phyloP scores from a whole-genome alignment of 2,888 invertebrate species.

The Drosophila longiperda region DNA sequence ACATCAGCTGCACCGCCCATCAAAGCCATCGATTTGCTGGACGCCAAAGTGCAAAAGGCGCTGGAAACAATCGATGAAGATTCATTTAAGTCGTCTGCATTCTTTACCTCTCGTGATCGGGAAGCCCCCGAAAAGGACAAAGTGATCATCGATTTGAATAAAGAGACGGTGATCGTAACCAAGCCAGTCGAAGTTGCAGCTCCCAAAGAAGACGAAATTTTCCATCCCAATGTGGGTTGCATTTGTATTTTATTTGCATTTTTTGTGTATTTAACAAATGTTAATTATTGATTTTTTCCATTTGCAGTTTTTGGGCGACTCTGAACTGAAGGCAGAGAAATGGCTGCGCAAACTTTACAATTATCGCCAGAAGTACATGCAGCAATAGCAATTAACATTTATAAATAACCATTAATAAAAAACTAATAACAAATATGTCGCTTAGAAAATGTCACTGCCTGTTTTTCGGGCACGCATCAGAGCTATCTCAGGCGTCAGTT shows the following conservation, averaged over 20 bases:
- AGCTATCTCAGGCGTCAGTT: constrained; percentile 90
- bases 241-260: not conserved
- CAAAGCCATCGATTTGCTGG: constrained; percentile 73
- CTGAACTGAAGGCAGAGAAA: constrained; percentile 89
- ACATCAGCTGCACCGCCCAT: constrained; percentile 21
- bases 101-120: constrained; percentile 86
- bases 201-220: constrained; percentile 87
- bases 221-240: constrained; percentile 88
- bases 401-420: constrained; percentile 52
- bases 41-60: constrained; percentile 84
- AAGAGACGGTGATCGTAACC: constrained; percentile 90
- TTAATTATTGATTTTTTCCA: constrained; percentile 1
- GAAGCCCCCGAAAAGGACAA: constrained; percentile 86
- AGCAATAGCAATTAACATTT: constrained; percentile 77
- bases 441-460: constrained; percentile 91
- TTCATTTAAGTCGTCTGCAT: constrained; percentile 88
- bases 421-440: constrained; percentile 60
- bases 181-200: constrained; percentile 83
- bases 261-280: constrained; percentile 23
- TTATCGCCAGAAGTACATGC: constrained; percentile 88
- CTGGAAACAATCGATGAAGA: constrained; percentile 90
- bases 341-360: constrained; percentile 90
- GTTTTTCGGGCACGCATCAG: constrained; percentile 89
- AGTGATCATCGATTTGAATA: constrained; percentile 90
- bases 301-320: constrained; percentile 88